These are phyloP conservation scores for Sinocyclocheilus maitianheensis DNA, from an alignment of 2,113 vertebrate species.

Conservation along the genomic window DNA sequence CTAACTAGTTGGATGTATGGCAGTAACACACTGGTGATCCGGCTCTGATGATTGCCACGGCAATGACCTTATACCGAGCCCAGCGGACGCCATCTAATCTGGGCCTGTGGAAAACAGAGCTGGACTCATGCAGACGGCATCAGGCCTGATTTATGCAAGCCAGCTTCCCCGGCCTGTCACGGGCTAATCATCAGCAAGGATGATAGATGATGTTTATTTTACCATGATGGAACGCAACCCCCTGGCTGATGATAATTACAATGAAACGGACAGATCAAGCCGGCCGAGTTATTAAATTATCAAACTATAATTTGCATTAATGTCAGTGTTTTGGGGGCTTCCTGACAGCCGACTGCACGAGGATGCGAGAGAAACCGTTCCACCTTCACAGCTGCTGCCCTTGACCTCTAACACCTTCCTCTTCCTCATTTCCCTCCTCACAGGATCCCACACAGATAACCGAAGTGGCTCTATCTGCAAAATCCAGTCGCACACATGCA, in stretches of 20 bases:
- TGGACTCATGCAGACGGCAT: constrained; percentile 77
- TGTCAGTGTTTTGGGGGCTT: constrained; percentile 68
- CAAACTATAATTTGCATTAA: constrained; percentile 92
- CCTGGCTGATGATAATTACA: constrained; percentile 95
- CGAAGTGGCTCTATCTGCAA: background rate
- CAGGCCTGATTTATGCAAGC: constrained; percentile 93
- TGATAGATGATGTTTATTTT: constrained; percentile 99
- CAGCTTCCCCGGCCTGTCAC: constrained; percentile 85
- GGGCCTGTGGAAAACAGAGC: constrained; percentile 80
- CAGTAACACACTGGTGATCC: constrained; percentile 38
- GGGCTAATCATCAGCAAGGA: constrained; percentile 92
- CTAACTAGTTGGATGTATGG: constrained; percentile 2
- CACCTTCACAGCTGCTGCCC: constrained; percentile 80
- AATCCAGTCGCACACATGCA: background rate
- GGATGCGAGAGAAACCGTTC: constrained; percentile 69
- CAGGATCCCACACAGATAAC: background rate
- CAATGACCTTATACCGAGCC: constrained; percentile 83
- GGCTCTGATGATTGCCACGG: constrained; percentile 77
- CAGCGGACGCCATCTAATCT: constrained; percentile 83
- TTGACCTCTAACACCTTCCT: constrained; percentile 70
- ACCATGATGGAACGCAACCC: constrained; percentile 93
- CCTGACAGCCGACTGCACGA: constrained; percentile 74
- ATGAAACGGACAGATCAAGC: constrained; percentile 98
- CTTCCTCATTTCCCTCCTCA: constrained; percentile 6
- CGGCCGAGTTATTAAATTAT: constrained; percentile 97